phyloP scores from a whole-genome alignment of 2,888 invertebrate genomes.

The Lissocephala sabroskyi region DNA sequence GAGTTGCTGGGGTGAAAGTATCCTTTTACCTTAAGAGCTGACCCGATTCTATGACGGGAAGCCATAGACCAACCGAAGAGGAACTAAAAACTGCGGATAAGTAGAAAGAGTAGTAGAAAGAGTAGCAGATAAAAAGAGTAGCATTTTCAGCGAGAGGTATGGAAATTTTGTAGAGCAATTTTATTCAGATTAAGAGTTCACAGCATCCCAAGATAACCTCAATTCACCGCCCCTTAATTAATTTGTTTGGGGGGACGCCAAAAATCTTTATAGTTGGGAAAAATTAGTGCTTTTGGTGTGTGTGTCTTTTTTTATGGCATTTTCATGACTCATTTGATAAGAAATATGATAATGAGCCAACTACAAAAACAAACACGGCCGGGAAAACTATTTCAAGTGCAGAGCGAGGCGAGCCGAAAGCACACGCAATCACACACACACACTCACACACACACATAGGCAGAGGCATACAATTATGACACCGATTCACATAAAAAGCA shows the following conservation, averaged over 20 bases:
- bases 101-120: too few species aligned
- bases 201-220: too few species aligned
- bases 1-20: slow-evolving; percentile 37
- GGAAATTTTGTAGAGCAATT: too few species aligned
- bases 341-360: slow-evolving; percentile 36
- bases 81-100: too few species aligned
- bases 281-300: slow-evolving; percentile 5
- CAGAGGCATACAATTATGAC: neutral
- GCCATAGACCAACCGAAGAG: slow-evolving; percentile 27
- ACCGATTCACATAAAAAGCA: too few species aligned
- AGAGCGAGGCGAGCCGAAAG: slow-evolving; percentile 17
- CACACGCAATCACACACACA: slow-evolving; percentile 8
- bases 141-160: too few species aligned
- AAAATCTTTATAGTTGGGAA: slow-evolving; percentile 3
- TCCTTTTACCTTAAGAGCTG: slow-evolving; percentile 35
- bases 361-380: slow-evolving; percentile 17
- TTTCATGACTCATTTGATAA: slow-evolving; percentile 52
- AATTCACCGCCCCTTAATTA: neutral
- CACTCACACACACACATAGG: neutral
- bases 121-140: too few species aligned
- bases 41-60: slow-evolving; percentile 17
- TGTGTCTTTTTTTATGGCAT: slow-evolving; percentile 13
- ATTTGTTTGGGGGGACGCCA: too few species aligned
- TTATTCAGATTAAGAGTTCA: too few species aligned
- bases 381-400: slow-evolving; percentile 51